Evolutionary conservation across 2,113 vertebrate genomes (phyloP).

Genomic region (Anser cygnoides): DNA sequence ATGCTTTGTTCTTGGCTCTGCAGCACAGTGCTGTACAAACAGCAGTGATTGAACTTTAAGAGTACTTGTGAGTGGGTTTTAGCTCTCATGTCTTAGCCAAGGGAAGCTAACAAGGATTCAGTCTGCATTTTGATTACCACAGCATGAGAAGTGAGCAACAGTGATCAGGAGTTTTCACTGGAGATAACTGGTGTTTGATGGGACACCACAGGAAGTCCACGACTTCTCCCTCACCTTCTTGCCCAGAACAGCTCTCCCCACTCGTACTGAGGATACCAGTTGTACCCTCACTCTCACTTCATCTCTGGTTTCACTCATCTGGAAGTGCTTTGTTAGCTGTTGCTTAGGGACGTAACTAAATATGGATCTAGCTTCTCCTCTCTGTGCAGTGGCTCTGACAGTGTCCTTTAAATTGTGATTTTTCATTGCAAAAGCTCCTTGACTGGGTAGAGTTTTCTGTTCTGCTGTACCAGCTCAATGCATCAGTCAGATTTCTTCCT

Average conservation of each 20-base stretch:
- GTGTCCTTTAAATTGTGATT: neutral
- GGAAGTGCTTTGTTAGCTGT: neutral
- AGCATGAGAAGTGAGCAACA: neutral
- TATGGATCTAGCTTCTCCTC: neutral
- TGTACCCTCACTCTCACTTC: neutral
- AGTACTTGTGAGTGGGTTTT: neutral
- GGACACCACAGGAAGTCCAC: too few relatives aligned
- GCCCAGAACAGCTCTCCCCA: neutral
- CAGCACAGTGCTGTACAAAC: neutral
- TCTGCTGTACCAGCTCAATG: neutral
- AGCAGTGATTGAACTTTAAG: neutral
- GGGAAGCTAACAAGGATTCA: neutral
- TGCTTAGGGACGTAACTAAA: neutral
- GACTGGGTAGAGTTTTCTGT: neutral
- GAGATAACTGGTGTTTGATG: neutral
- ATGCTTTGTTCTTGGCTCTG: neutral
- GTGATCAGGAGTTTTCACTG: rapidly evolving
- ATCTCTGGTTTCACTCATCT: neutral
- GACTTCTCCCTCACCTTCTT: rapidly evolving
- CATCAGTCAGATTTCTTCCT: neutral
- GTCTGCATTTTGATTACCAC: neutral
- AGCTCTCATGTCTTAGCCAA: slow-evolving; percentile 14
- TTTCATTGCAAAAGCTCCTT: neutral
- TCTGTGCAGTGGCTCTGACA: neutral
- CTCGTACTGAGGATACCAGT: neutral